These are phyloP conservation scores for Holotrichia oblita DNA, from an alignment of 1,140 invertebrate genomes.

Conservation along the genomic window DNA sequence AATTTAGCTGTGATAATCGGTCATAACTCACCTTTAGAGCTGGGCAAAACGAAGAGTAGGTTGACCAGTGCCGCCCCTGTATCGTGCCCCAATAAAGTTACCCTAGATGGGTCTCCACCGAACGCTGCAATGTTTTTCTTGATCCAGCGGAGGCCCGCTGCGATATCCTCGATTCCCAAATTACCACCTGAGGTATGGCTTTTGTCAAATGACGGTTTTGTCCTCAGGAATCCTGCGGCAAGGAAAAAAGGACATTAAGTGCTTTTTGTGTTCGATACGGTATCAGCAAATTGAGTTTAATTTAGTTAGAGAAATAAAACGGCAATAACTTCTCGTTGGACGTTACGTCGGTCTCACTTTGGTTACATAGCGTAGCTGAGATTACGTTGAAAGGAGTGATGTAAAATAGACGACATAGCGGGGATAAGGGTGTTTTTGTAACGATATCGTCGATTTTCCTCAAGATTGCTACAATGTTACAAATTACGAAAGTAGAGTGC, in stretches of 20 bases:
- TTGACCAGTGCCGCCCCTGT: conserved; percentile 87
- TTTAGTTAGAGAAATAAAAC: conserved; percentile 30
- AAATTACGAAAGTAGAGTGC: background rate
- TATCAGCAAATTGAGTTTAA: conserved; percentile 33
- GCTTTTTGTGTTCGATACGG: conserved; percentile 29
- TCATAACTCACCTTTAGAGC: conserved; percentile 69
- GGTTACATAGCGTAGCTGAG: background rate
- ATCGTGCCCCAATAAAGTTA: conserved; percentile 88
- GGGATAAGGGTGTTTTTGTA: background rate
- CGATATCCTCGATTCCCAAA: conserved; percentile 78
- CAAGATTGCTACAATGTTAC: background rate
- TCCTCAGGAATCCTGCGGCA: conserved; percentile 74
- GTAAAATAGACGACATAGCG: background rate
- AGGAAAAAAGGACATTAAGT: conserved; percentile 26
- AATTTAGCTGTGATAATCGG: background rate
- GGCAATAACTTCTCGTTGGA: conserved; percentile 1
- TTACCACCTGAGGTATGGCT: conserved; percentile 67
- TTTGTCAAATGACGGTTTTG: conserved; percentile 66
- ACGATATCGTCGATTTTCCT: background rate
- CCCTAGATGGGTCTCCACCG: conserved; percentile 79
- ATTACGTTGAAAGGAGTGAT: background rate
- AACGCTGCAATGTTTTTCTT: conserved; percentile 81
- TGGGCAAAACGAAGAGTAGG: conserved; percentile 80
- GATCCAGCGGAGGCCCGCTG: conserved; percentile 79
- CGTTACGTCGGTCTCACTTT: conserved; percentile 3